phyloP scores from a whole-genome alignment of 2,888 invertebrate species.

The Antheraea assamensis region DNA sequence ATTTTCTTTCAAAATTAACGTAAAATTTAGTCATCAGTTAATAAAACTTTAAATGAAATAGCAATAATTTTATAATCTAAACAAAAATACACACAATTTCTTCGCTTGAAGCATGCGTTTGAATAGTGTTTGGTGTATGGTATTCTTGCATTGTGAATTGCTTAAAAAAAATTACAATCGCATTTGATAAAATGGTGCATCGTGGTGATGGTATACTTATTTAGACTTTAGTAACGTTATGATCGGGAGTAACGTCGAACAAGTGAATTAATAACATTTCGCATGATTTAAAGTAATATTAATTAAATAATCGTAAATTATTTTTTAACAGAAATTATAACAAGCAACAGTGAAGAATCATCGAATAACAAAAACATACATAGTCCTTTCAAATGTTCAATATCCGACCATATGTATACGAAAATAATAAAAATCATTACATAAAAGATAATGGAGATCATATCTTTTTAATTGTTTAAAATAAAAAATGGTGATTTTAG shows the following conservation, averaged over 20 bases:
- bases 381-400: background rate
- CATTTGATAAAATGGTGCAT: slow-evolving; percentile 26
- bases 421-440: background rate
- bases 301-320: background rate
- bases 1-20: background rate
- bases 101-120: slow-evolving; percentile 67
- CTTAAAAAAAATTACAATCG: slow-evolving; percentile 25
- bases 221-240: background rate
- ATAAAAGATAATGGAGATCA: background rate
- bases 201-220: slow-evolving; percentile 18
- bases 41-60: background rate
- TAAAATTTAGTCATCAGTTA: background rate
- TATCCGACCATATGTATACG: background rate
- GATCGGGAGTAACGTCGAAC: background rate
- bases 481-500: background rate
- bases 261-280: background rate
- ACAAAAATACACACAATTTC: background rate
- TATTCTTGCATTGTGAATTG: slow-evolving; percentile 35
- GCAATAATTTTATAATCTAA: background rate
- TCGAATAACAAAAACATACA: background rate
- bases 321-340: slow-evolving; percentile 1
- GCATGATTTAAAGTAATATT: background rate
- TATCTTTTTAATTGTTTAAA: background rate
- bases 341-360: background rate
- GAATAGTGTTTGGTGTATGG: slow-evolving; percentile 51